These are phyloP conservation scores for Pangasianodon hypophthalmus DNA, from an alignment of 2,113 vertebrate genomes.

Conservation along the genomic window DNA sequence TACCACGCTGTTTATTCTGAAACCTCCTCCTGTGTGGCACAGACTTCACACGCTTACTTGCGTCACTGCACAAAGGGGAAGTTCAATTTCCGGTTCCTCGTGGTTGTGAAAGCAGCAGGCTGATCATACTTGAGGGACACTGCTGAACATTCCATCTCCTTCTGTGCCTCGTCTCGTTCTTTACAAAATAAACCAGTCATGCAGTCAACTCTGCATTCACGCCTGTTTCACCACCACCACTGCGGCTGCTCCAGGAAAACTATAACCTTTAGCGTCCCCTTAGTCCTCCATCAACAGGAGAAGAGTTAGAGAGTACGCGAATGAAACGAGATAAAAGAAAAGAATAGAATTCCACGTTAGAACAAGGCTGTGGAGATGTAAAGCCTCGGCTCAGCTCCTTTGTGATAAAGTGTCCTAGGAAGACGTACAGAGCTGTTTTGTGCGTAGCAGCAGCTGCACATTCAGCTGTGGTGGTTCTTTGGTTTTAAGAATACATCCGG, in stretches of 20 bases:
- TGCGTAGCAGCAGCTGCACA: neutral
- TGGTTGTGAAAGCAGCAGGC: neutral
- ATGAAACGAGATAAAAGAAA: neutral
- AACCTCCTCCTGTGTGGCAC: too few relatives aligned
- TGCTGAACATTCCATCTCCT: neutral
- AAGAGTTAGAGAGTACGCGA: neutral
- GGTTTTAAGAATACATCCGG: neutral
- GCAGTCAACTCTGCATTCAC: neutral
- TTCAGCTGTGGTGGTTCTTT: neutral
- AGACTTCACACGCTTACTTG: too few relatives aligned
- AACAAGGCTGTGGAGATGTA: neutral
- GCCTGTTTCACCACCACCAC: neutral
- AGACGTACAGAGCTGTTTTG: neutral
- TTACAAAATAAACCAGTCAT: neutral
- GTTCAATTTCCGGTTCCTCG: neutral
- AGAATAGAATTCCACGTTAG: neutral
- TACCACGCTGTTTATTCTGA: too few relatives aligned
- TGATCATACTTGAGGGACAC: neutral
- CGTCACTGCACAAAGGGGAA: neutral
- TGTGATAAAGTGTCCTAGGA: too few relatives aligned
- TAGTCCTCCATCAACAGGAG: neutral
- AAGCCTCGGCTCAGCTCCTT: neutral
- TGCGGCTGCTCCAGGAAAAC: neutral
- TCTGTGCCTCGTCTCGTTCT: neutral
- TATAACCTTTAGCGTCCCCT: neutral